phyloP scores from a whole-genome alignment of 37 sponge, comb jelly and placozoan genomes.

The Halichondria panicea region DNA sequence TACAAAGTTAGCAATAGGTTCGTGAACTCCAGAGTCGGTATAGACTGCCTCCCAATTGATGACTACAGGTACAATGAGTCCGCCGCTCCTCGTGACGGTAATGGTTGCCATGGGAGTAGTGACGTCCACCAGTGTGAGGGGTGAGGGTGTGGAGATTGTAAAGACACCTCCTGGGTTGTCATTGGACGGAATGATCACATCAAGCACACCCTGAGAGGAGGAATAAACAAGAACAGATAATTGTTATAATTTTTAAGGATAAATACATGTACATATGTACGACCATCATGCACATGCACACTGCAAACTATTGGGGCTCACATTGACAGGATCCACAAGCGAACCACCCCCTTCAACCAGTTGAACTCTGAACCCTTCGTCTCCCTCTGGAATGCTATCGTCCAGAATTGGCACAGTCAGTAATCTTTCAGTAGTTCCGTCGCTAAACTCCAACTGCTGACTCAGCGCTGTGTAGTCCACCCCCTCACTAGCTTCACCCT shows the following conservation, averaged over 20 bases:
- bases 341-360: constrained; percentile 69
- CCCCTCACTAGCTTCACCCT: constrained; percentile 9
- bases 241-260: no score
- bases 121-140: constrained; percentile 50
- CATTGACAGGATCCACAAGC: constrained; percentile 42
- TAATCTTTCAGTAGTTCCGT: constrained; percentile 17
- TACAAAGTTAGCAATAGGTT: constrained; percentile 19
- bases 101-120: constrained; percentile 24
- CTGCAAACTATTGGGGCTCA: no score
- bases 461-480: constrained; percentile 33
- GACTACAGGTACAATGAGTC: constrained; percentile 36
- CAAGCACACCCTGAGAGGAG: constrained; percentile 37
- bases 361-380: constrained; percentile 63
- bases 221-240: no score
- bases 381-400: constrained; percentile 68
- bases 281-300: neutral
- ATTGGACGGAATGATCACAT: constrained; percentile 48
- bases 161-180: constrained; percentile 71
- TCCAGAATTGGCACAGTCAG: constrained; percentile 61
- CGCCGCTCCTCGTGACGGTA: constrained; percentile 37
- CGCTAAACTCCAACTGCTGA: constrained; percentile 44
- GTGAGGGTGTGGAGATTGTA: constrained; percentile 28
- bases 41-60: constrained; percentile 44
- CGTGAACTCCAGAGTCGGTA: constrained; percentile 15
- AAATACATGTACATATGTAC: neutral